Evolutionary conservation across 1,140 invertebrate species (phyloP), one percentile per base, ranked within the genome.

Genomic region (Homalodisca vitripennis): DNA sequence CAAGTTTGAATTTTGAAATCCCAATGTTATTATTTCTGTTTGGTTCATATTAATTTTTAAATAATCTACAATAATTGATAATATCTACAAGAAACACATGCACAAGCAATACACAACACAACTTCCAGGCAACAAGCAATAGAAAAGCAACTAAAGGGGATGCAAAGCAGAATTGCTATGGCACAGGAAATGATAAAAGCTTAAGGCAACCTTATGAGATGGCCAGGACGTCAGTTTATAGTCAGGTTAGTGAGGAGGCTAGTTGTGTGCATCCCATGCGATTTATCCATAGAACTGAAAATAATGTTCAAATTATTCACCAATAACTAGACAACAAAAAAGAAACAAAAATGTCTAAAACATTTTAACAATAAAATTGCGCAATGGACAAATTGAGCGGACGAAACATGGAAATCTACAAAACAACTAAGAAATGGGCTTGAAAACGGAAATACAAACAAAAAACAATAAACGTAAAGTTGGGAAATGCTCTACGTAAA

Each of bases 401-500:
- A 67, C 57, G 34, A 60, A 64, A 69, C 57, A 69, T 69, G 34
- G 55, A 62, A 69, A 41, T 69, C 68, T 69, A 69, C 68, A 63
- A 34, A 47, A 66, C 63, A 66, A 66, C 63, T 46, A 66, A 66
- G 55, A 24, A 53, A 69, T 27, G 26, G 55, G 55, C 22, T 26
- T 60, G 26, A 6, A 60, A 60, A 60, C 55, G 55, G 55, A 60
- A 60, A 60, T 29, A 60, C 22, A 60, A 26, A 60, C 48, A 60
- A 60, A 60, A 60, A 26, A 51, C 48, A 51, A 60, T 60, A 22
- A 67, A 70, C 29, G 41, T 62, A 70, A 70, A 34, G 57, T 57
- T 64, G 67, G 53, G 63, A 66, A 66, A 68, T 71, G 70, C 70
- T 71, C 67, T 68, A 67, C 65, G 55, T 31, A 68, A 47, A 66